Evolutionary conservation across 2,888 invertebrate genomes (phyloP).

Genomic region (Xanthia togata): DNA sequence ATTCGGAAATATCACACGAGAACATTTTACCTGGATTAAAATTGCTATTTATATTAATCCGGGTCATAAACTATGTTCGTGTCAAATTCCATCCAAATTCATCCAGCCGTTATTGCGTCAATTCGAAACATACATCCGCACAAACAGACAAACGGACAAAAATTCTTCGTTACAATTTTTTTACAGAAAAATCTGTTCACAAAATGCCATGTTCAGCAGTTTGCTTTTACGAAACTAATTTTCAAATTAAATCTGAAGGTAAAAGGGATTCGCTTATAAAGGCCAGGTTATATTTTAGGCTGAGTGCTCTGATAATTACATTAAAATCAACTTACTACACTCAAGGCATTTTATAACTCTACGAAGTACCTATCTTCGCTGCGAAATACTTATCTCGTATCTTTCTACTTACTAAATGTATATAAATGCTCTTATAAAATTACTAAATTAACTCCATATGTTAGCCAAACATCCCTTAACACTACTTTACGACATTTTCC

Average conservation of each 20-base stretch:
- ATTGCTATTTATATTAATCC: too few relatives aligned
- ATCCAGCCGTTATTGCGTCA: too few relatives aligned
- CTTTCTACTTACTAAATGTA: neutral
- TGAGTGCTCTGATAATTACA: slow-evolving; percentile 25
- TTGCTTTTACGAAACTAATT: neutral
- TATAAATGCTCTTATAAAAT: slow-evolving; percentile 7
- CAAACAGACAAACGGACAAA: too few relatives aligned
- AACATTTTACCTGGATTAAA: too few relatives aligned
- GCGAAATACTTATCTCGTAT: neutral
- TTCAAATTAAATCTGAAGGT: neutral
- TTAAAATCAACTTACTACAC: slow-evolving; percentile 6
- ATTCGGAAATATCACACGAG: too few relatives aligned
- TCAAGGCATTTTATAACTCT: neutral
- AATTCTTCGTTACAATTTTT: too few relatives aligned
- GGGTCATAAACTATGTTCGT: neutral
- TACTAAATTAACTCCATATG: slow-evolving; percentile 29
- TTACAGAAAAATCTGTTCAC: neutral
- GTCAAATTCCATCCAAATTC: too few relatives aligned
- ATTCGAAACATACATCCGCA: too few relatives aligned
- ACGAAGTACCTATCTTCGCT: neutral
- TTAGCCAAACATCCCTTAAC: slow-evolving; percentile 22
- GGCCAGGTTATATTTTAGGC: neutral
- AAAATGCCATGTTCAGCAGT: neutral
- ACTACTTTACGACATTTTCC: slow-evolving; percentile 31
- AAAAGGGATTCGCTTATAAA: neutral